A percentile compares a stretch with the other conserved stretches of the same genome.
Evolutionary conservation across 2,113 vertebrate genomes (phyloP).

Genomic region (Leiothrix lutea): DNA sequence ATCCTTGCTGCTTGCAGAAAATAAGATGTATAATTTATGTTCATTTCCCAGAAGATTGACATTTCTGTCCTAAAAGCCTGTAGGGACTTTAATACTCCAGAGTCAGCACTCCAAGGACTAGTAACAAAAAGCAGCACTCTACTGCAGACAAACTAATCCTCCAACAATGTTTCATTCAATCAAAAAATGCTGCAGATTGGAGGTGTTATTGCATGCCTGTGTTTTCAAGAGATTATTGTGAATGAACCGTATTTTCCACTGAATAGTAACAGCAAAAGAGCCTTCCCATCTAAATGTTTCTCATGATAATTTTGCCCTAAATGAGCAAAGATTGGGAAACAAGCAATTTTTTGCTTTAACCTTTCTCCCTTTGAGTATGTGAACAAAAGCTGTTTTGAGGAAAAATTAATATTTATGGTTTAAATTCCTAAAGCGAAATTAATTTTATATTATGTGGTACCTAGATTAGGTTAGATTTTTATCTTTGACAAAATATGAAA

Average conservation of each 20-base stretch:
- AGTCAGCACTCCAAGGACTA: constrained; percentile 14
- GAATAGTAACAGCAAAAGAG: background rate
- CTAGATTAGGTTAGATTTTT: too few relatives aligned
- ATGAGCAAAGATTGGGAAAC: background rate
- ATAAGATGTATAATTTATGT: constrained; percentile 23
- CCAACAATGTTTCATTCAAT: constrained; percentile 49
- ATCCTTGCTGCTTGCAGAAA: background rate
- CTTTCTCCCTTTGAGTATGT: background rate
- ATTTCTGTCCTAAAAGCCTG: constrained; percentile 31
- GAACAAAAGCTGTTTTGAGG: background rate
- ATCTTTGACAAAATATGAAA: background rate
- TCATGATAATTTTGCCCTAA: background rate
- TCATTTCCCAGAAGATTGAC: constrained; percentile 11
- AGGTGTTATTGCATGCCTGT: constrained; percentile 7
- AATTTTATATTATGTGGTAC: background rate
- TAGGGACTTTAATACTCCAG: background rate
- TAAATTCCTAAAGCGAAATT: background rate
- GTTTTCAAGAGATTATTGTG: constrained; percentile 45
- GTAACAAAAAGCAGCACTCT: constrained; percentile 19
- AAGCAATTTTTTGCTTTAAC: background rate
- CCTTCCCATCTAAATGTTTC: background rate
- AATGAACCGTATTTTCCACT: background rate
- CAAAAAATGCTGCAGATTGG: constrained; percentile 38
- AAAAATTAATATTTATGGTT: background rate
- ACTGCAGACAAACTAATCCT: constrained; percentile 58